phyloP scores from a whole-genome alignment of 2,797 vertebrate species.

The Sebastes baramenuke region DNA sequence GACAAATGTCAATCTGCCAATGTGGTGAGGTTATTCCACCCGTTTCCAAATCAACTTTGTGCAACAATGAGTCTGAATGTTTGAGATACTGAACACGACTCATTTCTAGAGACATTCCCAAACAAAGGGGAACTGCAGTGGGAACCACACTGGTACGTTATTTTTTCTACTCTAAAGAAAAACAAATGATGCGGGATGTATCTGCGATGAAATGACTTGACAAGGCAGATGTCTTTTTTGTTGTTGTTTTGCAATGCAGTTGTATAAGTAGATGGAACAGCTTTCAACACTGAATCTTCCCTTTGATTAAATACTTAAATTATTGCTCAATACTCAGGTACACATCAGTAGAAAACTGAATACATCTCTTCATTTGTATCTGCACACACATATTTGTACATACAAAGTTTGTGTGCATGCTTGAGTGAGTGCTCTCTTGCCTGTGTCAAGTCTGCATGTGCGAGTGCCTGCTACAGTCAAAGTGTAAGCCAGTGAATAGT shows the following conservation, averaged over 20 bases:
- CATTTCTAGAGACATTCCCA: neutral
- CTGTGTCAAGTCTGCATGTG: neutral
- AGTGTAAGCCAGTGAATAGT: constrained; percentile 27
- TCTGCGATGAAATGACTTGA: neutral
- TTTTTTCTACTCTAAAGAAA: neutral
- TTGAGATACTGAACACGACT: neutral
- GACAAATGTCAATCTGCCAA: neutral
- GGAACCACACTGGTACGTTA: neutral
- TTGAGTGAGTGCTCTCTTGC: constrained; percentile 7
- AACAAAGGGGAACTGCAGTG: neutral
- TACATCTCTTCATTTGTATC: neutral
- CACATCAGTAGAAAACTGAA: neutral
- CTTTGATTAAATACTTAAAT: neutral
- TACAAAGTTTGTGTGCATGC: neutral
- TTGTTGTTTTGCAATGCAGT: neutral
- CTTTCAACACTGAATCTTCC: neutral
- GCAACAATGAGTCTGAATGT: neutral
- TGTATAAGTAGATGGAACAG: neutral
- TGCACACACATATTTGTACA: neutral
- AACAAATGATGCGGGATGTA: neutral
- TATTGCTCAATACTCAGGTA: neutral
- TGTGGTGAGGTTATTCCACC: neutral
- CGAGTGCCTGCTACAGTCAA: neutral
- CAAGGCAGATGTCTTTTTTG: neutral
- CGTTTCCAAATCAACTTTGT: neutral